These are phyloP conservation scores for Eudemis profundana DNA, from an alignment of 2,888 invertebrate genomes.

Conservation along the genomic window DNA sequence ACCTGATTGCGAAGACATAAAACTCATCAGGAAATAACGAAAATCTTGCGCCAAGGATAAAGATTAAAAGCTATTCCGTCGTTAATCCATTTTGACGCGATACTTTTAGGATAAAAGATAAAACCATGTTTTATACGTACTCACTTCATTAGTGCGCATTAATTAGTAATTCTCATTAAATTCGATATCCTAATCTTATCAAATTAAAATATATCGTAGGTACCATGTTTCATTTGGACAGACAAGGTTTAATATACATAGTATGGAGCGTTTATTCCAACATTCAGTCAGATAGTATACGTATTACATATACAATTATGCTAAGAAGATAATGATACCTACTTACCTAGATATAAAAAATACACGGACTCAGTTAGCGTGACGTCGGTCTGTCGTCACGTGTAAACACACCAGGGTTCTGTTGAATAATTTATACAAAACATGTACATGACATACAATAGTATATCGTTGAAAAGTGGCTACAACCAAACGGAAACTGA, in stretches of 20 bases:
- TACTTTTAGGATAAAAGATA: background rate
- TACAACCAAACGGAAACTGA: background rate
- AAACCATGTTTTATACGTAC: background rate
- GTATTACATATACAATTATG: constrained; percentile 18
- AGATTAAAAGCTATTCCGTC: background rate
- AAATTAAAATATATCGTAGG: background rate
- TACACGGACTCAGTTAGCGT: constrained; percentile 19
- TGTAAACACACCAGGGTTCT: constrained; percentile 26
- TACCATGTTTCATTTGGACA: background rate
- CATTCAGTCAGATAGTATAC: background rate
- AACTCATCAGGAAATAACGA: background rate
- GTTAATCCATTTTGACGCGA: background rate
- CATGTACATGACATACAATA: background rate
- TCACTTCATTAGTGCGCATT: background rate
- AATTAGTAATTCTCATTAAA: constrained; percentile 1
- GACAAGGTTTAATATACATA: background rate
- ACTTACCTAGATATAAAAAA: constrained; percentile 7
- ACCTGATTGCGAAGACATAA: background rate
- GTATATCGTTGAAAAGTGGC: background rate
- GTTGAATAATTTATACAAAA: constrained; percentile 26
- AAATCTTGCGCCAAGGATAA: background rate
- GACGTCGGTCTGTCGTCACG: constrained; percentile 15
- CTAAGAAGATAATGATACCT: constrained; percentile 28
- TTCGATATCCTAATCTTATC: constrained; percentile 15
- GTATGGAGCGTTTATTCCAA: background rate